Evolutionary conservation across 2,113 vertebrate genomes (phyloP).

Genomic region (Microcebus ravelobensis): DNA sequence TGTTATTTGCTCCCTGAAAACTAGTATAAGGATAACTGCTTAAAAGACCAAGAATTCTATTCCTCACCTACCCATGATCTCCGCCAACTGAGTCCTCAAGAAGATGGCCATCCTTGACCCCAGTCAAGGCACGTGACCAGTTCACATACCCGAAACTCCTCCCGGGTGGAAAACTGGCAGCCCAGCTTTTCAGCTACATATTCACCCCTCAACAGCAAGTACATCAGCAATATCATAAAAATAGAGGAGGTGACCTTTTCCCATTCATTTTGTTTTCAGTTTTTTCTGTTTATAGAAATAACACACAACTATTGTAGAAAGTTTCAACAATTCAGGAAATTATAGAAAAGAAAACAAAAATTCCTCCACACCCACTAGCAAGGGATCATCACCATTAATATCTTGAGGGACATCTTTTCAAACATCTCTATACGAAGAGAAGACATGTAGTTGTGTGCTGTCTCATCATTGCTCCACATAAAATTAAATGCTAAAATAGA

Average conservation of each 20-base stretch:
- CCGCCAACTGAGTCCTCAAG: background rate
- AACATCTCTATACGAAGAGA: background rate
- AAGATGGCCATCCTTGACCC: background rate
- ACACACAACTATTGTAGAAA: background rate
- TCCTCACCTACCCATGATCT: background rate
- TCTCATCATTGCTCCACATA: background rate
- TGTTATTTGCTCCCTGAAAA: background rate
- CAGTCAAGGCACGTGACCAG: background rate
- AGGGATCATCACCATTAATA: background rate
- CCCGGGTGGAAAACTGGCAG: too few species aligned
- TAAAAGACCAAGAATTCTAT: background rate
- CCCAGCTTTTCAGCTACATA: background rate
- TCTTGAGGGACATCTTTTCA: slow-evolving; percentile 29
- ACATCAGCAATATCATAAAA: too few species aligned
- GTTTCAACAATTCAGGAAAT: background rate
- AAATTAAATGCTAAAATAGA: background rate
- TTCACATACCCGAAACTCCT: background rate
- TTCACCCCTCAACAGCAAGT: background rate
- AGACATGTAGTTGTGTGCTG: background rate
- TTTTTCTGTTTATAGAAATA: background rate
- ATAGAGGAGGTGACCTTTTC: background rate
- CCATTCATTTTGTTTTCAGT: background rate
- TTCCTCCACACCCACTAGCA: background rate
- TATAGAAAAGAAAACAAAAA: background rate
- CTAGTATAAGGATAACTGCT: background rate